phyloP scores from a whole-genome alignment of 1,140 invertebrate species.

The Mycetomoellerius zeteki region DNA sequence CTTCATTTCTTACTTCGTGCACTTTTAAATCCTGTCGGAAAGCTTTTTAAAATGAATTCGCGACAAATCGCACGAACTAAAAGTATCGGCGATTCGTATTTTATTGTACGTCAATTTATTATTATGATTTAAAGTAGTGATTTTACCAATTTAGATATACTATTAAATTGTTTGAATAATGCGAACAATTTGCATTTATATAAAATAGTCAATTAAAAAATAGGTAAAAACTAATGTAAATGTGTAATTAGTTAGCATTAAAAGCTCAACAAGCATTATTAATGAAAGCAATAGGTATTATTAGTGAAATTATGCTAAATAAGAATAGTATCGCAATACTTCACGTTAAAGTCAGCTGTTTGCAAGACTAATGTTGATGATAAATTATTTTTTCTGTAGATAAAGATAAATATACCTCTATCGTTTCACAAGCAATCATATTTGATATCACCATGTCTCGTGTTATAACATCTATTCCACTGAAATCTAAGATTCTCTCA shows the following conservation, averaged over 20 bases:
- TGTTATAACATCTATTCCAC: constrained; percentile 19
- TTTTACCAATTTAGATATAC: neutral
- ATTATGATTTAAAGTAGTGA: neutral
- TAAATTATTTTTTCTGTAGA: constrained; percentile 23
- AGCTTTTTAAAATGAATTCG: constrained; percentile 10
- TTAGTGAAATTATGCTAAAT: neutral
- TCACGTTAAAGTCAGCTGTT: neutral
- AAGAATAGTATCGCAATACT: constrained; percentile 1
- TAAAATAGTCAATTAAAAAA: constrained; percentile 25
- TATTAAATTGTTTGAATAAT: constrained; percentile 21
- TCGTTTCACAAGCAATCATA: neutral
- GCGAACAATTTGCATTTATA: constrained; percentile 30
- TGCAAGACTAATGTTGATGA: neutral
- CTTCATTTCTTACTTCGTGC: neutral
- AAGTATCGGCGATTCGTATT: neutral
- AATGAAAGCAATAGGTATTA: neutral
- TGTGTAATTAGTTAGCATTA: constrained; percentile 26
- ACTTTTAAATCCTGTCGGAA: neutral
- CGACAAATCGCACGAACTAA: neutral
- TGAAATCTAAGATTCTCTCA: constrained; percentile 58
- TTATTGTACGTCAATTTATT: neutral
- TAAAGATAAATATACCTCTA: neutral
- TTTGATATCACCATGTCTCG: neutral
- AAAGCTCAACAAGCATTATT: neutral
- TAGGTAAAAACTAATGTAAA: neutral